Percentiles rank a stretch among this genome's conserved stretches.
Evolutionary conservation across 2,888 invertebrate genomes (phyloP).

Genomic region (Platycnemis pennipes): DNA sequence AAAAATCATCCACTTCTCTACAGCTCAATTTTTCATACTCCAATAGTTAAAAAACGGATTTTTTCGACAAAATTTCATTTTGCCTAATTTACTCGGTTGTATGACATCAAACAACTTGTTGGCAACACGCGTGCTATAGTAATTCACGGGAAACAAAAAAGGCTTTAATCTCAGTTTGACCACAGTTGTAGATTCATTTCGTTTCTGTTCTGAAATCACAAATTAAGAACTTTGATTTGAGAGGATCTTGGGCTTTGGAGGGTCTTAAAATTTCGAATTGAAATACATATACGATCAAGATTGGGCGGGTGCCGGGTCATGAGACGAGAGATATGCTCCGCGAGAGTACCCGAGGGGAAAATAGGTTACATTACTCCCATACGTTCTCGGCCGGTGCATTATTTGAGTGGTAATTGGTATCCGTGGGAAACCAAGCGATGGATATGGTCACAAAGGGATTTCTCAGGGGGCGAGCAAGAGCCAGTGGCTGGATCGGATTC

Average conservation of each 20-base stretch:
- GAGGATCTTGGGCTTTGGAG: not conserved
- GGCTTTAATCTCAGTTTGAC: too few species aligned
- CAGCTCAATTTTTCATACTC: too few species aligned
- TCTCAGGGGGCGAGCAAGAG: not conserved
- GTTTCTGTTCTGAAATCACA: too few species aligned
- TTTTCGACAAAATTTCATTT: too few species aligned
- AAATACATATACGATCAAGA: not conserved
- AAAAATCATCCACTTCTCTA: too few species aligned
- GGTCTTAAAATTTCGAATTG: not conserved
- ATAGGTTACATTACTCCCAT: not conserved
- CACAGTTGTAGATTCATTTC: too few species aligned
- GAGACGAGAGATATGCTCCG: not conserved
- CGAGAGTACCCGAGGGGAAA: constrained; percentile 15
- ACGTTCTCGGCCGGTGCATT: not conserved
- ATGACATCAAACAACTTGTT: too few species aligned
- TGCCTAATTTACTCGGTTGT: too few species aligned
- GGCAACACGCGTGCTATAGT: too few species aligned
- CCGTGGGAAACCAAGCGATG: constrained; percentile 26
- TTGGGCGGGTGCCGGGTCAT: not conserved
- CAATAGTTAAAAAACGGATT: too few species aligned
- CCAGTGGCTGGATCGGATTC: not conserved
- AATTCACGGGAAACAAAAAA: too few species aligned
- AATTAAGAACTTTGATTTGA: not conserved
- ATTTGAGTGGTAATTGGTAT: not conserved
- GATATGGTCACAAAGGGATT: not conserved